These are phyloP conservation scores for Boloria selene DNA, from an alignment of 2,888 invertebrate species.

Conservation along the genomic window DNA sequence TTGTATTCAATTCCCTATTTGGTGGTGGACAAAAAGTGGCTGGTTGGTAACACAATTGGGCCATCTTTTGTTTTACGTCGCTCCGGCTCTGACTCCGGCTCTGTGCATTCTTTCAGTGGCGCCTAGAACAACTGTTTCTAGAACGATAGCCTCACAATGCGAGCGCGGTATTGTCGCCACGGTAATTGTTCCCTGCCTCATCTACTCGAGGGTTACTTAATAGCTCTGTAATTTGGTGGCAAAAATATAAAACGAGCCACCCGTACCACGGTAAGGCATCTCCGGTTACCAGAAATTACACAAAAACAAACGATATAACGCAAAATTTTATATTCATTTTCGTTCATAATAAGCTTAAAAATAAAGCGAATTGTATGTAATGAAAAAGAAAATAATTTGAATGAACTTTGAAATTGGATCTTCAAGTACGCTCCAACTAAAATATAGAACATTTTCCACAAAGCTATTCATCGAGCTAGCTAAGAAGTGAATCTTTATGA, in stretches of 20 bases:
- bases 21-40: constrained; percentile 57
- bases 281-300: constrained; percentile 32
- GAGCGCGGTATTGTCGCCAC: constrained; percentile 61
- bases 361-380: constrained; percentile 39
- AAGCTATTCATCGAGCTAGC: constrained; percentile 74
- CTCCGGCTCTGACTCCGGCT: constrained; percentile 43
- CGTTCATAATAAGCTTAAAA: constrained; percentile 36
- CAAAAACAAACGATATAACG: constrained; percentile 30
- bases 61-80: constrained; percentile 58
- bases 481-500: constrained; percentile 81
- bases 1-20: constrained; percentile 58
- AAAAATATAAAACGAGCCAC: constrained; percentile 29
- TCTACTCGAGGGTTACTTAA: constrained; percentile 61
- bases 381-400: constrained; percentile 42
- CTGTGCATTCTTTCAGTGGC: constrained; percentile 54
- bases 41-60: constrained; percentile 63
- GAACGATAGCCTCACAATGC: constrained; percentile 64
- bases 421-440: constrained; percentile 56
- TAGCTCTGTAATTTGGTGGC: constrained; percentile 55
- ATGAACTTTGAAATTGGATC: constrained; percentile 55
- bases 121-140: constrained; percentile 64
- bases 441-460: constrained; percentile 73
- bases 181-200: constrained; percentile 65
- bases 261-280: constrained; percentile 19
- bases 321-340: constrained; percentile 34